Evolutionary conservation across 2,888 invertebrate genomes (phyloP), one percentile per base, ranked within the genome.

Genomic region (Andrena fulva): DNA sequence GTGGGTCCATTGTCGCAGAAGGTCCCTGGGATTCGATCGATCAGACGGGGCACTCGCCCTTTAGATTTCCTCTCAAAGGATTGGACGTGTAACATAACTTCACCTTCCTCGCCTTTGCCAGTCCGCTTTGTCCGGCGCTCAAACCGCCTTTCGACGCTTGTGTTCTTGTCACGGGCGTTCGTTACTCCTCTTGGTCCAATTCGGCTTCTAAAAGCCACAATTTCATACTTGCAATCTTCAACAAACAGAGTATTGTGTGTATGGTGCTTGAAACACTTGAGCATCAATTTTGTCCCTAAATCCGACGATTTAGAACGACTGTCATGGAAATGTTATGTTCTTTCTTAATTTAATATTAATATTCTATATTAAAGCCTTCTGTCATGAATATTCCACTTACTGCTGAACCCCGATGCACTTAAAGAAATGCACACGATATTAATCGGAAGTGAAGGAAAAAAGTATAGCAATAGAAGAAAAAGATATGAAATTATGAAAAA

Each of bases 31-130:
- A 71, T 29, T 52, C 50, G 59, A 72, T 72, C 77, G 66, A 67
- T 52, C 60, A 59, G 60, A 54, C 66, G 7, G 24, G 27, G 12
- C n/a, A 33, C 42, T 42, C 24, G 64, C n/a, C 64, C 24, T 52
- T 79, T 66, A n/a, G 31, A 27, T 52, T 59, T 31, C 12, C 56
- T 12, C 35, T 68, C 77, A 73, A 78, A 73, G 62, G 67, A 54
- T 62, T 70, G 31, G 20, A 62, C 31, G 31, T 60, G 52, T 66
- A 31, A 50, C 59, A 48, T 50, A 77, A 72, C 33, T 31, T 27
- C 52, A 8, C 50, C 60, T 52, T 62, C 10, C 48, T 52, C 68
- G 52, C 67, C 62, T 67, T 67, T 62, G 67, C 7, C 42, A 33
- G 54, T 54, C 31, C 62, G 33, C 29, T 68, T 42, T 24, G 62